Percentiles rank a stretch among this genome's conserved stretches.
Evolutionary conservation across 2,888 invertebrate genomes (phyloP).

Genomic region (Scrobipalpa costella): DNA sequence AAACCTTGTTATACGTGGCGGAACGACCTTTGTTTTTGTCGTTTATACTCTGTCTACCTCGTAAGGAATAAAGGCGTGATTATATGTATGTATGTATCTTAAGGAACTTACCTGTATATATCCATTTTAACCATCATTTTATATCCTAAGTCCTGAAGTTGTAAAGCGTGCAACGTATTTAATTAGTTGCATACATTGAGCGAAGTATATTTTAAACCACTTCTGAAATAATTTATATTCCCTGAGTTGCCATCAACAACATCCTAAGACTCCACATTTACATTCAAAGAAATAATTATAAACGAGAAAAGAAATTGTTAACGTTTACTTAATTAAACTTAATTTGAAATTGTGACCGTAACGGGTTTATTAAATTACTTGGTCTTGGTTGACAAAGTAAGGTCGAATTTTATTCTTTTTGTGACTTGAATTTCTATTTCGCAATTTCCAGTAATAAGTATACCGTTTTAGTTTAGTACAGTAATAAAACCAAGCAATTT

Average conservation of each 20-base stretch:
- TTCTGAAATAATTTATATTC: neutral
- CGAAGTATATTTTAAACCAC: neutral
- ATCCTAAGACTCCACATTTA: neutral
- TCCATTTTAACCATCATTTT: no score
- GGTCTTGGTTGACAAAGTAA: conserved; percentile 7
- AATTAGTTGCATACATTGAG: no score
- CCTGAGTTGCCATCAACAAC: neutral
- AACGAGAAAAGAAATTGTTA: conserved; percentile 19
- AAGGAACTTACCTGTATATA: no score
- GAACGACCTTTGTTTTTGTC: no score
- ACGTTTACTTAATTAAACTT: conserved; percentile 20
- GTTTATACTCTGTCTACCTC: no score
- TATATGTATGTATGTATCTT: no score
- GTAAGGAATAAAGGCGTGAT: no score
- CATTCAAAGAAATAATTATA: conserved; percentile 4
- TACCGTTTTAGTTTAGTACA: neutral
- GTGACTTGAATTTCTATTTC: neutral
- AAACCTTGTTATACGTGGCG: no score
- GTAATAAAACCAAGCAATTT: no score
- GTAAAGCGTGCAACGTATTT: no score
- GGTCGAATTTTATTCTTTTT: conserved; percentile 5
- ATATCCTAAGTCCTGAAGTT: no score
- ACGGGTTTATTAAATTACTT: conserved; percentile 23
- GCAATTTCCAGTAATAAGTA: neutral
- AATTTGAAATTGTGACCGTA: conserved; percentile 23